Evolutionary conservation across 2,113 vertebrate species (phyloP), one percentile per base, ranked within the genome.

Genomic region (Archilochus colubris): DNA sequence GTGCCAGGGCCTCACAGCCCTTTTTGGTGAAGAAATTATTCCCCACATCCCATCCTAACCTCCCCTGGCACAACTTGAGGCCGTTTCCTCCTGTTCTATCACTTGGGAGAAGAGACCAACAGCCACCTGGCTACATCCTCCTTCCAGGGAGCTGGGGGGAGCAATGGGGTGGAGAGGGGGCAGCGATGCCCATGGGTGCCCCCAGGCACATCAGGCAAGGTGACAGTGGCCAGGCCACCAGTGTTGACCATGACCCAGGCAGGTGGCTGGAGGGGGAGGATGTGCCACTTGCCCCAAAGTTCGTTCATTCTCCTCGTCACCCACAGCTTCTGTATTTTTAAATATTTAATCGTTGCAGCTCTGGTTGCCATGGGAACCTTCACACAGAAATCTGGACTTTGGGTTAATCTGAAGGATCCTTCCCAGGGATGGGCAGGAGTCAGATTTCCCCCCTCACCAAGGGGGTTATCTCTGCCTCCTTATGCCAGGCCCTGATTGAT

Each of bases 311-410:
- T 0, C 74, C 53, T 94, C 1, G 53, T 70, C 3, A 3, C 36
- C 7, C 62, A 43, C 50, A 22, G 1, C 81, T 94, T 92, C 89
- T 58, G 48, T 82, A 77, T 94, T 91, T 93, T 94, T 31, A 73
- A 94, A 94, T 94, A 94, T 94, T 92, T 91, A 92, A 91, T 86
- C 70, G 80, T 51, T 51, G n/a, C 87, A 89, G 91, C 13, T 40
- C 40, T 2, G 1, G 91, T 95, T 96, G 84, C 89, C 67, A 89
- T 96, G 89, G 91, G 51, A 97, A 94, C 91, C 51, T 54, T 75
- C 66, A 53, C 8, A 20, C 48, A 80, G 78, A 91, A 89, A 82
- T 92, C 78, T 91, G 84, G 81, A 92, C 84, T 94, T 90, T 2
- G 51, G 93, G 62, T 91, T 95, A 53, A 64, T 85, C 70, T 30